These are phyloP conservation scores for Nomia melanderi DNA, from an alignment of 1,140 invertebrate species.

Conservation along the genomic window DNA sequence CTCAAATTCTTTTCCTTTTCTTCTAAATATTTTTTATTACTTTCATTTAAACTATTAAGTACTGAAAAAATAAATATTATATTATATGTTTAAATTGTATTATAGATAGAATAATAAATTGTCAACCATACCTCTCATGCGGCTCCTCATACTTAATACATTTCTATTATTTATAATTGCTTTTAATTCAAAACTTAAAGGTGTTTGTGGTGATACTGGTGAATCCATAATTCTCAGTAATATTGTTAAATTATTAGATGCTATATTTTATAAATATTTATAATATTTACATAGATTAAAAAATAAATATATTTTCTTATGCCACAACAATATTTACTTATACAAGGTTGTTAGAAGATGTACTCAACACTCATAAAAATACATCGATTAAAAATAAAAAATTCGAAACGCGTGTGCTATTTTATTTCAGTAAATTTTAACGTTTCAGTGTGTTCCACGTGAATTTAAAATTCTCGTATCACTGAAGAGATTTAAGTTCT, in stretches of 20 bases:
- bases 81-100: constrained; percentile 34
- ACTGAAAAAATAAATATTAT: constrained; percentile 72
- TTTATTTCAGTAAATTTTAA: neutral
- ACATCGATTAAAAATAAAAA: neutral
- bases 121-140: constrained; percentile 81
- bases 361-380: neutral
- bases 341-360: neutral
- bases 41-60: constrained; percentile 79
- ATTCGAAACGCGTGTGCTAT: neutral
- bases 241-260: neutral
- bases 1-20: constrained; percentile 79
- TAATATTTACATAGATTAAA: neutral
- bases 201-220: constrained; percentile 79
- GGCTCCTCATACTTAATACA: constrained; percentile 83
- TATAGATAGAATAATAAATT: constrained; percentile 17
- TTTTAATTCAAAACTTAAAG: constrained; percentile 83
- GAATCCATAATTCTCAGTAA: constrained; percentile 66
- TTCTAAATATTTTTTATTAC: constrained; percentile 75
- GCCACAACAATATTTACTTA: neutral
- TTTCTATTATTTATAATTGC: constrained; percentile 84
- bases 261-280: constrained; percentile 6
- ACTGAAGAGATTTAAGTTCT: neutral
- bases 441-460: neutral
- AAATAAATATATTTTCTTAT: neutral
- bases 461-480: neutral